Percentiles rank a stretch among this genome's conserved stretches.
These are phyloP conservation scores for Cephus runcator DNA, from an alignment of 2,888 invertebrate species.

Conservation along the genomic window DNA sequence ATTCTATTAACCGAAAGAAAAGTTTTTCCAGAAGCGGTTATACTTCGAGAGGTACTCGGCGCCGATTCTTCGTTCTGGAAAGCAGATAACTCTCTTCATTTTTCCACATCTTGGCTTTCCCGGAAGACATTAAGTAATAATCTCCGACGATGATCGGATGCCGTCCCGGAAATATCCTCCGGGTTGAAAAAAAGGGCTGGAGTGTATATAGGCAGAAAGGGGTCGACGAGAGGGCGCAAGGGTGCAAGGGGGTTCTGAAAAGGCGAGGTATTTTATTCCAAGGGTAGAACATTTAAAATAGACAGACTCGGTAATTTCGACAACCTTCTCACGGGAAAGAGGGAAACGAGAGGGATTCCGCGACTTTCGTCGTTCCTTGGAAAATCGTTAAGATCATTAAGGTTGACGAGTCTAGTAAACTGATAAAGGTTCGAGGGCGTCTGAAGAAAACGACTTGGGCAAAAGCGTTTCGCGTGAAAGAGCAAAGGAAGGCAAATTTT, in stretches of 20 bases:
- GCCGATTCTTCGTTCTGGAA: neutral
- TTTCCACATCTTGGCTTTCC: neutral
- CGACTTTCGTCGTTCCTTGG: neutral
- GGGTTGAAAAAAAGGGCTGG: conserved; percentile 9
- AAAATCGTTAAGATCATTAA: neutral
- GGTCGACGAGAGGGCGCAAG: neutral
- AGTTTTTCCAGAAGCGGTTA: neutral
- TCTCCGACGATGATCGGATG: conserved; percentile 47
- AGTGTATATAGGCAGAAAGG: neutral
- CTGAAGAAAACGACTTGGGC: neutral
- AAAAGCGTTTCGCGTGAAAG: neutral
- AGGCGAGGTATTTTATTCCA: conserved; percentile 2
- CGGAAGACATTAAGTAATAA: conserved; percentile 52
- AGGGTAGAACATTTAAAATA: neutral
- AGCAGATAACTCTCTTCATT: neutral
- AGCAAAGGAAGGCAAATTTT: neutral
- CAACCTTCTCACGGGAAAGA: no score
- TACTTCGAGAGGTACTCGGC: no score
- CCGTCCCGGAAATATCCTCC: conserved; percentile 14
- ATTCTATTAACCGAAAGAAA: neutral
- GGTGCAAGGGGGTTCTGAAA: neutral
- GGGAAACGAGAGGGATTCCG: neutral
- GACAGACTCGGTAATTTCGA: neutral
- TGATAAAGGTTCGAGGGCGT: neutral
- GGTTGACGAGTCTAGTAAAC: neutral